phyloP scores from a whole-genome alignment of 2,888 invertebrate genomes.

The Netelia inedita region DNA sequence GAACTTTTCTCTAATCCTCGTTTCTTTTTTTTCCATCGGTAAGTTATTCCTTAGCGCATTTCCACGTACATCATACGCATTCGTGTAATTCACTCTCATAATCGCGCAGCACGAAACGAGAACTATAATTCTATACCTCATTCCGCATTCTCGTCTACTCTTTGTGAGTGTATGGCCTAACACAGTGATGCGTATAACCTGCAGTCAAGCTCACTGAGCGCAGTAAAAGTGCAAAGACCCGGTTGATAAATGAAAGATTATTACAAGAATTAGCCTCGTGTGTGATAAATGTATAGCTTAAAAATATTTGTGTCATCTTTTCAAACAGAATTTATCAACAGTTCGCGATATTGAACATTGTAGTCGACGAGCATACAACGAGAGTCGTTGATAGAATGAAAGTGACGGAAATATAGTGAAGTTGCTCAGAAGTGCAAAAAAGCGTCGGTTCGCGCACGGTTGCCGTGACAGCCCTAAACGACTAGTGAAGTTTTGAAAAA shows the following conservation, averaged over 20 bases:
- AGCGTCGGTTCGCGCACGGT: no score
- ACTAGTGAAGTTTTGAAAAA: no score
- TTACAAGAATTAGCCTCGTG: neutral
- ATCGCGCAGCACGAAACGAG: conserved; percentile 48
- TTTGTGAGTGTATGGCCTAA: neutral
- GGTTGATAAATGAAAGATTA: neutral
- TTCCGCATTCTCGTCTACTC: neutral
- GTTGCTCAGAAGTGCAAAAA: no score
- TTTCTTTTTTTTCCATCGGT: conserved; percentile 32
- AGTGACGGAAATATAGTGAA: no score
- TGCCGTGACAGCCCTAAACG: no score
- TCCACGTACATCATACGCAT: conserved; percentile 10
- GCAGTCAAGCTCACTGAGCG: neutral
- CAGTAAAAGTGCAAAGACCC: conserved; percentile 28
- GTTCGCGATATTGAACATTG: no score
- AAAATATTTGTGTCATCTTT: neutral
- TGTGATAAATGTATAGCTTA: neutral
- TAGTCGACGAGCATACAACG: no score
- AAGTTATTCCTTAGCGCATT: conserved; percentile 4
- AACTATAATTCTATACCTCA: conserved; percentile 33
- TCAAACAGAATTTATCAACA: no score
- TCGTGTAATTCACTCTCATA: conserved; percentile 59
- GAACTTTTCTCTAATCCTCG: neutral
- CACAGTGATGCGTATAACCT: neutral
- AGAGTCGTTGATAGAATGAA: no score